Conservation (phyloP, 2,113 vertebrate genomes). For the Scolopax mira region DNA sequence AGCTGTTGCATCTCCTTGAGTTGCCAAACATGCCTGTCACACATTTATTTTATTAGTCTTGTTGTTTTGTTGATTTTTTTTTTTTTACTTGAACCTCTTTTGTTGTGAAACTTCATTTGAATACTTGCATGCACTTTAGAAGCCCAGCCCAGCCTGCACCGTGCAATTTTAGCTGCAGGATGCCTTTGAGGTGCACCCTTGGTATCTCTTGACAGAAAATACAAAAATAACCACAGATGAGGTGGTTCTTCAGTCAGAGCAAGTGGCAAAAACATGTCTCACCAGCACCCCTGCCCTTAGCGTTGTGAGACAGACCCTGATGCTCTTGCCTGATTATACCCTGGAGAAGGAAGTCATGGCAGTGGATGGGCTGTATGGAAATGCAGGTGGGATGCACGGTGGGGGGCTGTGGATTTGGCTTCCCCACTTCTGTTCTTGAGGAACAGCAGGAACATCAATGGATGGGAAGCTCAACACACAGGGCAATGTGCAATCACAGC, state of each 20-base stretch:
- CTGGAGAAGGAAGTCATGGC: not conserved
- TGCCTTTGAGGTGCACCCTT: not conserved
- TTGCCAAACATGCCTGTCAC: not conserved
- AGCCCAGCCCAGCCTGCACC: not conserved
- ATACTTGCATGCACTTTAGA: not conserved
- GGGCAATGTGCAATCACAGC: too few species aligned
- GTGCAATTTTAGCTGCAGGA: accelerated
- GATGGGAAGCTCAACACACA: too few species aligned
- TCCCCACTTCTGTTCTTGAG: too few species aligned
- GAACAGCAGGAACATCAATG: too few species aligned
- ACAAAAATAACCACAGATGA: not conserved
- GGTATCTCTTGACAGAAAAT: not conserved
- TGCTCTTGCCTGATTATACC: not conserved
- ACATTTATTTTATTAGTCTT: not conserved
- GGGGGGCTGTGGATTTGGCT: not conserved
- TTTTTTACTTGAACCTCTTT: not conserved
- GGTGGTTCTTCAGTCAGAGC: not conserved
- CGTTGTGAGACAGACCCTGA: not conserved
- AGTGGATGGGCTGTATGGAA: too few species aligned
- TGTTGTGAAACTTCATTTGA: not conserved
- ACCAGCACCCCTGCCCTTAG: not conserved
- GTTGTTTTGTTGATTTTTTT: not conserved
- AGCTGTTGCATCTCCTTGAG: not conserved
- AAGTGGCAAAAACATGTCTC: not conserved
- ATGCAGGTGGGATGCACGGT: too few species aligned